Evolutionary conservation across 2,113 vertebrate genomes (phyloP).

Genomic region (Ceyx melanurus): DNA sequence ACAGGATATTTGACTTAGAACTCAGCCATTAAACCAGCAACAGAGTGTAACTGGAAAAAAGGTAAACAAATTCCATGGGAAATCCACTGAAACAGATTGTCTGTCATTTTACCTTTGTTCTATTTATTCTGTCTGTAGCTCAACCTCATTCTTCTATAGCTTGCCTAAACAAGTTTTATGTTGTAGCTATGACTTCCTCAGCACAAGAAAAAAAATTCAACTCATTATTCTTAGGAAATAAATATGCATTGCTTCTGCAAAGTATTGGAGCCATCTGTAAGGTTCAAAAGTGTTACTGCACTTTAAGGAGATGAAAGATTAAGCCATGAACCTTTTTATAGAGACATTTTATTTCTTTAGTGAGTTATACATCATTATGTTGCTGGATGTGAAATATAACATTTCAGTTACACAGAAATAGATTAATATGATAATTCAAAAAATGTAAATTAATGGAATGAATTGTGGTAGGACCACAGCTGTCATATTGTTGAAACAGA

Average conservation of each 20-base stretch:
- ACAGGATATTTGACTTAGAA: background rate
- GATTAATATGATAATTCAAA: accelerated
- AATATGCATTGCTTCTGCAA: background rate
- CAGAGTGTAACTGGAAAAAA: background rate
- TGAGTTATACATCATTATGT: background rate
- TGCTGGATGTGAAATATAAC: background rate
- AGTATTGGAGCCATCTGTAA: slow-evolving; percentile 31
- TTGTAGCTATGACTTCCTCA: background rate
- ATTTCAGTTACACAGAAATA: background rate
- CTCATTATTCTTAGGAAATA: background rate
- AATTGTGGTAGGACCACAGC: background rate
- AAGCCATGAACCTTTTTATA: background rate
- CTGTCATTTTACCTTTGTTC: slow-evolving; percentile 11
- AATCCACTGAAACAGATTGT: slow-evolving; percentile 18
- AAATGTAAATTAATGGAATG: background rate
- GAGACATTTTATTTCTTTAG: background rate
- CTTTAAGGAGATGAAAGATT: background rate
- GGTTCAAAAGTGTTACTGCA: slow-evolving; percentile 5
- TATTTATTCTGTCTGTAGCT: slow-evolving; percentile 42
- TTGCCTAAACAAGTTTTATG: slow-evolving; percentile 47
- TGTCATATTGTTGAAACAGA: background rate
- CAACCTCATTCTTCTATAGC: slow-evolving; percentile 45
- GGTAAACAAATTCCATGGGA: slow-evolving; percentile 23
- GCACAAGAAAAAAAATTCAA: background rate
- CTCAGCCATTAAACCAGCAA: background rate